A percentile compares a stretch with the other conserved stretches of the same genome.
phyloP scores from a whole-genome alignment of 2,113 vertebrate genomes.

The Emydura subglobosa region DNA sequence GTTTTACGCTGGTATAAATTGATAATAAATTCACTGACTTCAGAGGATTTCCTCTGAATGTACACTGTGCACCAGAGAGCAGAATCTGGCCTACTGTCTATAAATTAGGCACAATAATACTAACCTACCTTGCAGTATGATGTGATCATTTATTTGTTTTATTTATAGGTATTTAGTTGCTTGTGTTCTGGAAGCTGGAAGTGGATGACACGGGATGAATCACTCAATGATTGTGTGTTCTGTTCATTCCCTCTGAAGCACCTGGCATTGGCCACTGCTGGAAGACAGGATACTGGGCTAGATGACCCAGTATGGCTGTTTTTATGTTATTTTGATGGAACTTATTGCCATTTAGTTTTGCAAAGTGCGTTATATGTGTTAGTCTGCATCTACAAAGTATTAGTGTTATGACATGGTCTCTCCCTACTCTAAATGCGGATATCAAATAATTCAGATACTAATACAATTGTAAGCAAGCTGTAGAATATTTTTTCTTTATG shows the following conservation, averaged over 20 bases:
- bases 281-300: no score
- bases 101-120: background rate
- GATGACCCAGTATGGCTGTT: no score
- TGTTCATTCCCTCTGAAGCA: no score
- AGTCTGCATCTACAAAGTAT: background rate
- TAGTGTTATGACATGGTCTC: background rate
- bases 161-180: background rate
- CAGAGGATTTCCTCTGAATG: background rate
- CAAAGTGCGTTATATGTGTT: background rate
- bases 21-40: background rate
- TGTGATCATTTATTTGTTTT: background rate
- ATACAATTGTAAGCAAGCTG: background rate
- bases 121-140: background rate
- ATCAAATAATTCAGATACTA: rapidly evolving
- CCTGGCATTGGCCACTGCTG: no score
- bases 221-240: no score
- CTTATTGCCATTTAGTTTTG: background rate
- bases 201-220: no score
- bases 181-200: background rate
- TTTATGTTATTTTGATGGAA: background rate
- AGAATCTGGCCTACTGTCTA: rapidly evolving
- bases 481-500: background rate
- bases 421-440: background rate
- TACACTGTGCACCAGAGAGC: rapidly evolving
- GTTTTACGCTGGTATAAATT: background rate